These are phyloP conservation scores for Zaprionus kolodkinae DNA, from an alignment of 1,140 invertebrate species.

Conservation along the genomic window DNA sequence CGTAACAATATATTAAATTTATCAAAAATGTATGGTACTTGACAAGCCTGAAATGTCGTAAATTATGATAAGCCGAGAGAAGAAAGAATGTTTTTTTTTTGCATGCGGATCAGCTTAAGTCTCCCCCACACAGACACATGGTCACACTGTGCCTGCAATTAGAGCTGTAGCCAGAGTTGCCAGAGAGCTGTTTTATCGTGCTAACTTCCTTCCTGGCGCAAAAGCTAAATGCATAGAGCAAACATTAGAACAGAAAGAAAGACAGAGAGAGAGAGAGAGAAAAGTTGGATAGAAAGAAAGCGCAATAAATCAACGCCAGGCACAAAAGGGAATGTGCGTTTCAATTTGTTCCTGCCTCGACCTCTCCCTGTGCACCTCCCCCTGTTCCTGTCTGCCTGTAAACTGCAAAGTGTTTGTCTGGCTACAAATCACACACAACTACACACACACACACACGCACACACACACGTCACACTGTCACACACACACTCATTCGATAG, in stretches of 20 bases:
- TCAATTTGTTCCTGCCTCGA: slow-evolving; percentile 25
- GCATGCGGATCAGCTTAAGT: slow-evolving; percentile 46
- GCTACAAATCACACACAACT: slow-evolving; percentile 50
- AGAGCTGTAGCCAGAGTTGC: slow-evolving; percentile 35
- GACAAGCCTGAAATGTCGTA: slow-evolving; percentile 31
- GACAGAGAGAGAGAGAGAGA: background rate
- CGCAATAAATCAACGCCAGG: slow-evolving; percentile 61
- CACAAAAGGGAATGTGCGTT: slow-evolving; percentile 41
- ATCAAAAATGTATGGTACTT: background rate
- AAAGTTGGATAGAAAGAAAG: slow-evolving; percentile 27
- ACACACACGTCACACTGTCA: slow-evolving; percentile 5
- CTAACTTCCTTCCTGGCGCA: slow-evolving; percentile 61
- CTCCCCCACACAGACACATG: slow-evolving; percentile 29
- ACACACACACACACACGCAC: slow-evolving; percentile 18
- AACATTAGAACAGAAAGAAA: slow-evolving; percentile 44
- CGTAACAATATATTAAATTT: background rate
- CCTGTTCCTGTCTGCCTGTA: slow-evolving; percentile 31
- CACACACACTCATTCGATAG: slow-evolving; percentile 7
- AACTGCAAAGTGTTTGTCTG: slow-evolving; percentile 39
- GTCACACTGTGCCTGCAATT: slow-evolving; percentile 46
- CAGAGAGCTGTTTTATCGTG: slow-evolving; percentile 58
- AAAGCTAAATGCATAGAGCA: slow-evolving; percentile 40
- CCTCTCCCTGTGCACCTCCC: background rate
- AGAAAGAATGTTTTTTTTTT: slow-evolving; percentile 24
- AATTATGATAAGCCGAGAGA: slow-evolving; percentile 43